A percentile compares a stretch with the other conserved stretches of the same genome.
phyloP scores from a whole-genome alignment of 2,888 invertebrate genomes.

The Trissolcus brochymenae region DNA sequence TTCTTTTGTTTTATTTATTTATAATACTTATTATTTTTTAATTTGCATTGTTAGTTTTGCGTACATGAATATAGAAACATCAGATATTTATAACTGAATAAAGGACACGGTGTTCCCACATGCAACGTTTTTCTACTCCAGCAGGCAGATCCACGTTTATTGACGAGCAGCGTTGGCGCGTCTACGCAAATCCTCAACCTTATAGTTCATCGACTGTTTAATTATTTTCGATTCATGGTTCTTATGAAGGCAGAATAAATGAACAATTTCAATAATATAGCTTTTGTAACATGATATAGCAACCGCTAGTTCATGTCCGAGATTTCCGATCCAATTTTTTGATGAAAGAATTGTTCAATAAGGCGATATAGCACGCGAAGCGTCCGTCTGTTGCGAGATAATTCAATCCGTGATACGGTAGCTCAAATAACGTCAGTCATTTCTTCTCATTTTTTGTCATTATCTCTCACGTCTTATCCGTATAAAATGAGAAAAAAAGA shows the following conservation, averaged over 20 bases:
- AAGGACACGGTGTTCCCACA: conserved; percentile 69
- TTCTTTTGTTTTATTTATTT: too few species aligned
- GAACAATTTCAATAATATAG: too few species aligned
- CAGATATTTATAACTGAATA: conserved; percentile 43
- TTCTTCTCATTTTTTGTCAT: conserved; percentile 44
- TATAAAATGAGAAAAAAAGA: conserved; percentile 17
- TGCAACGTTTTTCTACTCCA: conserved; percentile 42
- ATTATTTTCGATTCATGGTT: too few species aligned
- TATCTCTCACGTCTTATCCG: conserved; percentile 39
- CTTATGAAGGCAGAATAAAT: too few species aligned
- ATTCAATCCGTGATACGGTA: conserved; percentile 45
- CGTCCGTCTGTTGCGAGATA: conserved; percentile 47
- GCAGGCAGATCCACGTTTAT: conserved; percentile 20
- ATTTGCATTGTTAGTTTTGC: too few species aligned
- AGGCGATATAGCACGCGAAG: conserved; percentile 34
- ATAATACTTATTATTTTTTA: too few species aligned
- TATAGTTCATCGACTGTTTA: too few species aligned
- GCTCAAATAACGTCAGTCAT: conserved; percentile 44
- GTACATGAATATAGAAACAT: not conserved
- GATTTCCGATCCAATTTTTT: conserved; percentile 9
- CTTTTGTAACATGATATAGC: too few species aligned
- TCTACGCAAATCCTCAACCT: not conserved
- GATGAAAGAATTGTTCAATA: conserved; percentile 30
- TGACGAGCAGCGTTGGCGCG: conserved; percentile 27
- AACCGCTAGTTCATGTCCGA: not conserved